phyloP scores from a whole-genome alignment of 2,888 invertebrate genomes.

The Melanchra persicariae region DNA sequence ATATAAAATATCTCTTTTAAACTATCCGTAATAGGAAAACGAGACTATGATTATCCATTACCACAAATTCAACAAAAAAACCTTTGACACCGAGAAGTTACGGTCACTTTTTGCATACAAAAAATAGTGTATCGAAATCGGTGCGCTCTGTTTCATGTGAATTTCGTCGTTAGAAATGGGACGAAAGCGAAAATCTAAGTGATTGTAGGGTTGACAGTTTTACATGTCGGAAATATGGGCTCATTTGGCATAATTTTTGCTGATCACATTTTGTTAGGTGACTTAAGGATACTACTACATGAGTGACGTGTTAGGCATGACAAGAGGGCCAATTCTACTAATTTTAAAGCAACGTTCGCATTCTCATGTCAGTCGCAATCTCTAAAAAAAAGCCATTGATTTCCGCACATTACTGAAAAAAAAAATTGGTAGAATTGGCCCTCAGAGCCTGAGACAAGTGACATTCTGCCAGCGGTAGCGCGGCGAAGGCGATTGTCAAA shows the following conservation, averaged over 20 bases:
- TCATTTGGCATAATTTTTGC: neutral
- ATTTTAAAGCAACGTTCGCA: too few relatives aligned
- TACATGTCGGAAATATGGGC: too few relatives aligned
- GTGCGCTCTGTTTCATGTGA: constrained; percentile 62
- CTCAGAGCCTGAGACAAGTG: too few relatives aligned
- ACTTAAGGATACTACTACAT: neutral
- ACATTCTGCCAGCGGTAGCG: too few relatives aligned
- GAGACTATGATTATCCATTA: constrained; percentile 36
- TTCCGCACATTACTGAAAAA: too few relatives aligned
- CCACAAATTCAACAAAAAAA: constrained; percentile 33
- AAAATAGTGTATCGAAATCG: constrained; percentile 45
- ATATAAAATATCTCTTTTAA: constrained; percentile 16
- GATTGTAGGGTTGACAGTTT: constrained; percentile 29
- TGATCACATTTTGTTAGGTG: neutral
- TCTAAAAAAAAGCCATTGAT: too few relatives aligned
- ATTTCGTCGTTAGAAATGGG: constrained; percentile 47
- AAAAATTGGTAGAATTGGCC: too few relatives aligned
- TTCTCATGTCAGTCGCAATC: too few relatives aligned
- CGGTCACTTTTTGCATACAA: constrained; percentile 52
- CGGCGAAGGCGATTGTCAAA: too few relatives aligned
- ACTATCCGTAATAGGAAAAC: constrained; percentile 21
- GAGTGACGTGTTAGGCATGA: too few relatives aligned
- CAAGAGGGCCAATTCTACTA: too few relatives aligned
- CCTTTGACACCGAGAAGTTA: constrained; percentile 25
- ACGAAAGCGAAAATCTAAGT: constrained; percentile 57